A percentile compares a stretch with the other conserved stretches of the same genome.
Conservation (phyloP, 1,140 invertebrate species). For the Spodoptera frugiperda region DNA sequence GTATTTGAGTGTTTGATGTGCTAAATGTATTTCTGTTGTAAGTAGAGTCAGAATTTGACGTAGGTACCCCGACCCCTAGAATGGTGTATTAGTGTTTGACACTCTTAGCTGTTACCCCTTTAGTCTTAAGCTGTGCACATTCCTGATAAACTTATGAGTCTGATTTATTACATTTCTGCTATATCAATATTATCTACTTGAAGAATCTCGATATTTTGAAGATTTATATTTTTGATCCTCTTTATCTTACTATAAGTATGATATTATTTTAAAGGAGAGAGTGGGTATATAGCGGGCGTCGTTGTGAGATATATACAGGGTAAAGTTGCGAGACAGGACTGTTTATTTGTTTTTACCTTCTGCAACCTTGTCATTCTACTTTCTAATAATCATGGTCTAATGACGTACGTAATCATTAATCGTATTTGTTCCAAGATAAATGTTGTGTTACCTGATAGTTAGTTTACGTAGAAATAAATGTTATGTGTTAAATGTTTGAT, state of each 20-base stretch:
- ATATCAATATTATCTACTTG: constrained; percentile 75
- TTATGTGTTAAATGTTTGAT: constrained; percentile 78
- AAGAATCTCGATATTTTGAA: constrained; percentile 82
- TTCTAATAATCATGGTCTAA: constrained; percentile 38
- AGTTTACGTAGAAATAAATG: constrained; percentile 68
- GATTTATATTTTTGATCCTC: constrained; percentile 84
- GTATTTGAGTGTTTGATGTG: constrained; percentile 70
- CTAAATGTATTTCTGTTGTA: constrained; percentile 65
- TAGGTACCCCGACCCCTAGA: constrained; percentile 65
- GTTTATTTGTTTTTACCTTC: constrained; percentile 59
- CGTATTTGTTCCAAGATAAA: constrained; percentile 59
- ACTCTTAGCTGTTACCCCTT: constrained; percentile 67
- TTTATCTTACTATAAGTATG: constrained; percentile 80
- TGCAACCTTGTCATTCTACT: constrained; percentile 61
- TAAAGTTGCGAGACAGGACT: constrained; percentile 68
- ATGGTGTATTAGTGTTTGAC: constrained; percentile 66
- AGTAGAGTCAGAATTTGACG: constrained; percentile 52
- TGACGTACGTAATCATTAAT: constrained; percentile 39
- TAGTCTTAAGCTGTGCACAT: constrained; percentile 83
- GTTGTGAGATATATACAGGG: constrained; percentile 82
- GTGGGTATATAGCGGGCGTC: constrained; percentile 61
- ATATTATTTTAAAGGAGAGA: constrained; percentile 73
- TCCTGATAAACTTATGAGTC: constrained; percentile 83
- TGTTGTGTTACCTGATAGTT: constrained; percentile 75
- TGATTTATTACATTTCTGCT: constrained; percentile 83